phyloP scores from a whole-genome alignment of 1,140 invertebrate species.

The Teleogryllus occipitalis region DNA sequence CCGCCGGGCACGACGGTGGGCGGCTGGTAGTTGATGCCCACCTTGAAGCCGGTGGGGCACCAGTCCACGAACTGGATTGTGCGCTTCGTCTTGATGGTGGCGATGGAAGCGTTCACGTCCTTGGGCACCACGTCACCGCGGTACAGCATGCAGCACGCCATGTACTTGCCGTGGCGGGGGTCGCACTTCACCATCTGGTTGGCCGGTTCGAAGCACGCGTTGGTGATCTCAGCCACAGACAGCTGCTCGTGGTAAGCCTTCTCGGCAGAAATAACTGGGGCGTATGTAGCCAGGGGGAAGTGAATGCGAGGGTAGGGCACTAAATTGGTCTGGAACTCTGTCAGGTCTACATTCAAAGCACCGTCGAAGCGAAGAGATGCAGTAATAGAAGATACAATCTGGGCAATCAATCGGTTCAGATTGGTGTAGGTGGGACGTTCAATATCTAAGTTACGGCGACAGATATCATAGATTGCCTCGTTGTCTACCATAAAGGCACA shows the following conservation, averaged over 20 bases:
- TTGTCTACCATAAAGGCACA: slow-evolving; percentile 86
- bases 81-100: slow-evolving; percentile 78
- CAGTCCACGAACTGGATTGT: slow-evolving; percentile 76
- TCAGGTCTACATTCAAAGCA: slow-evolving; percentile 55
- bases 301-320: slow-evolving; percentile 48
- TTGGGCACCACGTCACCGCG: slow-evolving; percentile 59
- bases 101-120: slow-evolving; percentile 75
- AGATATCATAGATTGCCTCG: slow-evolving; percentile 88
- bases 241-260: slow-evolving; percentile 80
- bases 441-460: slow-evolving; percentile 73
- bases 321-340: slow-evolving; percentile 55
- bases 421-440: slow-evolving; percentile 45
- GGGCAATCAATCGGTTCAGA: slow-evolving; percentile 47
- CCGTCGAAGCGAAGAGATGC: slow-evolving; percentile 56
- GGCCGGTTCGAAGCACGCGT: slow-evolving; percentile 64
- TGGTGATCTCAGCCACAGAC: slow-evolving; percentile 79
- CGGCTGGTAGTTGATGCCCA: slow-evolving; percentile 75
- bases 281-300: slow-evolving; percentile 59
- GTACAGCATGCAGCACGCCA: slow-evolving; percentile 79
- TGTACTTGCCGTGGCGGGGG: slow-evolving; percentile 81
- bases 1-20: slow-evolving; percentile 71
- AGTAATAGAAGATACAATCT: slow-evolving; percentile 52
- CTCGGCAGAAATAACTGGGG: slow-evolving; percentile 75
- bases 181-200: slow-evolving; percentile 78
- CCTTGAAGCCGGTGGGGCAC: slow-evolving; percentile 74